Conservation (phyloP, 2,888 invertebrate species). For the Tuberolachnus salignus region DNA sequence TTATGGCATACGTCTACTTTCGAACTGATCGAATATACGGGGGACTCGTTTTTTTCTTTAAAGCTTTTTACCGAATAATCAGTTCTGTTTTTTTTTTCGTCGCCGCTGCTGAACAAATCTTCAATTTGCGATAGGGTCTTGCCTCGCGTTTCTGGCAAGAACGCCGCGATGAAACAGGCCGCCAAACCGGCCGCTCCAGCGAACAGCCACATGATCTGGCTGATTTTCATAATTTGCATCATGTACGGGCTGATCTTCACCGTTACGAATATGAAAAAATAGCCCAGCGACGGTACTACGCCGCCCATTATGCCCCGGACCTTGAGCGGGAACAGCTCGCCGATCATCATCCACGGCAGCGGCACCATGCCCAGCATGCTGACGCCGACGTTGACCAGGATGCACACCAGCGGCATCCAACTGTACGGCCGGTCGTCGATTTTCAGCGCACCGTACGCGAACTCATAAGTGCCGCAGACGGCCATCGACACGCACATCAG, state of each 20-base stretch:
- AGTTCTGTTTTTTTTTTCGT: neutral
- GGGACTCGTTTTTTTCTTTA: neutral
- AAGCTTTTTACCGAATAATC: conserved; percentile 4
- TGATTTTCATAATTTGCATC: conserved; percentile 62
- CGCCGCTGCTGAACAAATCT: conserved; percentile 61
- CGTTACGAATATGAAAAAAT: conserved; percentile 72
- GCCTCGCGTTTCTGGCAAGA: conserved; percentile 75
- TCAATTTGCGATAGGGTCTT: conserved; percentile 74
- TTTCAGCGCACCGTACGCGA: conserved; percentile 59
- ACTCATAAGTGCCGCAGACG: conserved; percentile 60
- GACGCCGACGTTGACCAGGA: conserved; percentile 73
- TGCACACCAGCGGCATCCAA: conserved; percentile 67
- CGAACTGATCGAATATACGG: conserved; percentile 28
- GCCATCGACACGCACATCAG: conserved; percentile 72
- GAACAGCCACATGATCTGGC: conserved; percentile 72
- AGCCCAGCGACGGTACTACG: conserved; percentile 73
- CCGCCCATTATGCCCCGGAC: conserved; percentile 75
- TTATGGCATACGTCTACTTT: conserved; percentile 11
- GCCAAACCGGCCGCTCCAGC: conserved; percentile 69
- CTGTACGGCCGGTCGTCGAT: conserved; percentile 61
- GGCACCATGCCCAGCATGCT: conserved; percentile 78
- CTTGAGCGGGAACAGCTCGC: conserved; percentile 73
- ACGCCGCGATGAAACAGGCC: conserved; percentile 68
- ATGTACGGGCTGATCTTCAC: conserved; percentile 75
- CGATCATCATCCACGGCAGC: conserved; percentile 77